Base-by-base conservation (phyloP, 2,113 vertebrate species). In the Dunckerocampus dactyliophorus region DNA sequence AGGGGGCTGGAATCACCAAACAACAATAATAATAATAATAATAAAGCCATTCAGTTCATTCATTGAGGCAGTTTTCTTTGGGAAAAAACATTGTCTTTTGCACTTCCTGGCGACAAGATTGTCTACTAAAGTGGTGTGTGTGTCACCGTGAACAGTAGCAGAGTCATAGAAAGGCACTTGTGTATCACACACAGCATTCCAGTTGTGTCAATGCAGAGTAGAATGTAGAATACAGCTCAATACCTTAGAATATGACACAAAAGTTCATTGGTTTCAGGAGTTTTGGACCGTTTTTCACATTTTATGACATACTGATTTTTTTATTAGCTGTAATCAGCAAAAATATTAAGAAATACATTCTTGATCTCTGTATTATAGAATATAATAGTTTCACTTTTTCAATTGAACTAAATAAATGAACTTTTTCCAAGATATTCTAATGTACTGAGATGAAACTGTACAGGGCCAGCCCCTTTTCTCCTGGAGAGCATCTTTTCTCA, bases 31-130 rank as follows among this genome's bases (percentile, higher is more conserved):
- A 79, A 83, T 65, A 61, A 63, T 43, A 39, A 87, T 81, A 28
- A 28, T 28, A 28, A 81, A 71, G 85, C 86, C 60, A 73, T 80
- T 85, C 88, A 82, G 67, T 77, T 89, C 80, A 85, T 86, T 87
- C 86, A 84, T 81, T 87, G 79, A 92, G 92, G 93, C 93, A 92
- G 92, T 94, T 94, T 92, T 60, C 46, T 42, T 56, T 20, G n/a
- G 88, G 89, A 88, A 87, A 85, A 92, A 94, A 94, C 93, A 85
- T 94, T 93, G 92, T 93, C 92, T 85, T 70, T 67, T 82, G 84
- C 82, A 80, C 61, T 80, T 86, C 81, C 77, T 72, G 76, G 78
- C 71, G 66, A 68, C 57, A 59, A 79, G 55, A 79, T 79, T 75
- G 63, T 75, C 73, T 67, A 55, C 65, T 70, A 24, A 61, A 71